Percentiles rank a stretch among this genome's conserved stretches.
Conservation (phyloP, 2,888 invertebrate species). For the Drosophila cognata region DNA sequence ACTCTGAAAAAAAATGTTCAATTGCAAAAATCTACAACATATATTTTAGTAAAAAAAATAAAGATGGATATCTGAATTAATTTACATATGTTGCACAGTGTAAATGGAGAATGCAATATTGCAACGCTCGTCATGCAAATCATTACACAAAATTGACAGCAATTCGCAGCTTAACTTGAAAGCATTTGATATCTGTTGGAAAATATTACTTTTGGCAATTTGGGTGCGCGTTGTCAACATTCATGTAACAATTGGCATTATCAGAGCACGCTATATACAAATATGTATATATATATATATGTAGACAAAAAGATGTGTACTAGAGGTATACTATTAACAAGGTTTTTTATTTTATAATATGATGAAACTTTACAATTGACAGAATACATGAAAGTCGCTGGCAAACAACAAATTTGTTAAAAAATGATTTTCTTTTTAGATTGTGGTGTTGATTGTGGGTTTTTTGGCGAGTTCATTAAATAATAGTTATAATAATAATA, state of each 20-base stretch:
- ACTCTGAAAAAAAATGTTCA: background rate
- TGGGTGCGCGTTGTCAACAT: constrained; percentile 67
- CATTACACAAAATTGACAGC: constrained; percentile 75
- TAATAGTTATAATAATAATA: constrained; percentile 28
- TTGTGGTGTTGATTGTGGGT: background rate
- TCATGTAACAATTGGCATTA: constrained; percentile 83
- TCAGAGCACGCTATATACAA: constrained; percentile 53
- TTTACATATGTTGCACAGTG: constrained; percentile 36
- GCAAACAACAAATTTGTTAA: constrained; percentile 15
- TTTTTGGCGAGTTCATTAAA: constrained; percentile 28
- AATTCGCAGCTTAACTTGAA: constrained; percentile 38
- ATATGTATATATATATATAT: constrained; percentile 6
- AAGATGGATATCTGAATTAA: background rate
- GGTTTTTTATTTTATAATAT: constrained; percentile 47
- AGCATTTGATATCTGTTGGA: constrained; percentile 2
- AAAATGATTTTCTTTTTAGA: background rate
- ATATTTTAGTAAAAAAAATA: background rate
- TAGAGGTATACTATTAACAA: constrained; percentile 50
- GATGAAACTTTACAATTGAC: constrained; percentile 46
- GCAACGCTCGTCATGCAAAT: constrained; percentile 60
- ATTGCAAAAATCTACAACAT: background rate
- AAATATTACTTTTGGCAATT: constrained; percentile 35
- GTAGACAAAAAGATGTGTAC: background rate
- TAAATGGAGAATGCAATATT: constrained; percentile 37
- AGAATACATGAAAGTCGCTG: constrained; percentile 15